These are phyloP conservation scores for Lophura nycthemera DNA, from an alignment of 2,113 vertebrate species.

Conservation along the genomic window DNA sequence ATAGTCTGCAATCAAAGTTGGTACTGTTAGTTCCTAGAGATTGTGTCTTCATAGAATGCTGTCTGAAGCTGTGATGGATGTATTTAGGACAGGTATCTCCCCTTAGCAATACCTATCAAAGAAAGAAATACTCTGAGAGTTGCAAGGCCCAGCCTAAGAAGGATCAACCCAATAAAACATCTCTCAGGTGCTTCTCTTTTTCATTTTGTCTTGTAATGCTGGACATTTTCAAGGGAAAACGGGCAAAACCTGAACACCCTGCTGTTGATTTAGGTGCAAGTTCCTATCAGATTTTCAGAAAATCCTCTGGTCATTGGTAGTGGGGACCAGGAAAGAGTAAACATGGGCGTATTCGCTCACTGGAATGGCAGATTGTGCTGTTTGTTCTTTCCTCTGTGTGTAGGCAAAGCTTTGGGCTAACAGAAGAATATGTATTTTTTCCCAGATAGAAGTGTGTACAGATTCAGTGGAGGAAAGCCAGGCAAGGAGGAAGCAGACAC, in stretches of 20 bases:
- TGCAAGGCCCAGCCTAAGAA: background rate
- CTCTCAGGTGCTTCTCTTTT: background rate
- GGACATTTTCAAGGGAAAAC: background rate
- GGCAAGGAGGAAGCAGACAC: background rate
- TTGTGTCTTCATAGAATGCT: background rate
- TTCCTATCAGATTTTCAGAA: background rate
- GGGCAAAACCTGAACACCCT: background rate
- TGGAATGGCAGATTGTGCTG: background rate
- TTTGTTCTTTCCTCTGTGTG: background rate
- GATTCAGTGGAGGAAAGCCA: background rate
- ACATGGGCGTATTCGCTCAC: background rate
- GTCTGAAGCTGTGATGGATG: background rate
- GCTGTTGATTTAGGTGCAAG: background rate
- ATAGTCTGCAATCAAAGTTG: background rate
- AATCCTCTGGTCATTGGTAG: background rate
- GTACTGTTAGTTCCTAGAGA: background rate
- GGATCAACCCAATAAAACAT: background rate
- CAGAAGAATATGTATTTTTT: background rate
- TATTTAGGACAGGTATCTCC: background rate
- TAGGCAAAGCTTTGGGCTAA: background rate
- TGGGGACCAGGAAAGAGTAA: background rate
- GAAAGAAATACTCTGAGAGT: background rate
- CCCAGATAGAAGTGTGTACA: background rate
- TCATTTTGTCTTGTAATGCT: background rate
- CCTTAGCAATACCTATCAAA: background rate